These are phyloP conservation scores for Nephrocerus scutellatus DNA, from an alignment of 2,888 invertebrate genomes.

Conservation along the genomic window DNA sequence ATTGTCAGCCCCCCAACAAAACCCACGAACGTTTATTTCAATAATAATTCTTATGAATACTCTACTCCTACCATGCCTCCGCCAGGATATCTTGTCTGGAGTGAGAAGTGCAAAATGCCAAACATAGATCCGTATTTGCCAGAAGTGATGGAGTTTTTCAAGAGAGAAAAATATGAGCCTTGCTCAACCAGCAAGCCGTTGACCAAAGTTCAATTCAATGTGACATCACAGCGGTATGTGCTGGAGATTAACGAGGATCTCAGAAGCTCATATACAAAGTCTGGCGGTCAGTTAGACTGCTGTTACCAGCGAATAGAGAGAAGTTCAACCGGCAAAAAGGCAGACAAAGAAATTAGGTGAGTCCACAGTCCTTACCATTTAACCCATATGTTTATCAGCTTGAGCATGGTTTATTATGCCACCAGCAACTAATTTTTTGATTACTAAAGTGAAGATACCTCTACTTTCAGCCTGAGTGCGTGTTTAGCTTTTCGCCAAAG, in stretches of 20 bases:
- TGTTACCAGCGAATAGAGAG: constrained; percentile 42
- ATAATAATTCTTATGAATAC: constrained; percentile 7
- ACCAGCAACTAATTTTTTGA: no score
- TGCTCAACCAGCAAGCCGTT: constrained; percentile 47
- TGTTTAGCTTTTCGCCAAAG: constrained; percentile 49
- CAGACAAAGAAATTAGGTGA: constrained; percentile 36
- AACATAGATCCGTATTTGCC: constrained; percentile 55
- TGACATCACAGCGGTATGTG: constrained; percentile 28
- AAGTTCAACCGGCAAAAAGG: constrained; percentile 27
- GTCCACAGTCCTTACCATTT: constrained; percentile 6
- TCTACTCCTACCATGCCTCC: constrained; percentile 22
- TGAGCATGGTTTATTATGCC: no score
- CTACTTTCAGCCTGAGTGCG: constrained; percentile 27
- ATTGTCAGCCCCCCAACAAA: no score
- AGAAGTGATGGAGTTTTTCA: constrained; percentile 51
- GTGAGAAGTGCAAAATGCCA: constrained; percentile 57
- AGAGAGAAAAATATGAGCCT: constrained; percentile 50
- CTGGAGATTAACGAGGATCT: constrained; percentile 34
- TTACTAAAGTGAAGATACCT: constrained; percentile 1
- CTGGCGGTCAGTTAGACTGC: constrained; percentile 30
- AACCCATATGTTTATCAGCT: background rate
- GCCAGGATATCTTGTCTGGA: constrained; percentile 49
- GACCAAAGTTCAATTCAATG: constrained; percentile 35
- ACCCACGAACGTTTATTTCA: no score
- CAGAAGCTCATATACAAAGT: constrained; percentile 28